These are phyloP conservation scores for Alexandromys oeconomus DNA, from an alignment of 2,797 vertebrate genomes.

Conservation along the genomic window DNA sequence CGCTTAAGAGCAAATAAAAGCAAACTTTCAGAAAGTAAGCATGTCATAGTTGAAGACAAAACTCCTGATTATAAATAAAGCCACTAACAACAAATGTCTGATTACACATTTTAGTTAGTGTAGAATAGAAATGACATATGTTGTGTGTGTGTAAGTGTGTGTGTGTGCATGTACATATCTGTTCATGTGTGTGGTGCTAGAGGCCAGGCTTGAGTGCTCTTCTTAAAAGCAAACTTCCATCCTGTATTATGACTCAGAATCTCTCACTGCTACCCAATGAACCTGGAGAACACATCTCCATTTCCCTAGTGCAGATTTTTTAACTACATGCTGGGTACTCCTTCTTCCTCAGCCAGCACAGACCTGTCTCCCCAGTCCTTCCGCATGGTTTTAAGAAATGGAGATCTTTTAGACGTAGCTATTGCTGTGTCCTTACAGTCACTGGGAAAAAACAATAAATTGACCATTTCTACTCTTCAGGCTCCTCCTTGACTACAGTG, in stretches of 20 bases:
- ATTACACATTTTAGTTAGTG: slow-evolving; percentile 1
- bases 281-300: not conserved
- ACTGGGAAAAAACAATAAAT: not conserved
- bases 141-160: not conserved
- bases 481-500: not conserved
- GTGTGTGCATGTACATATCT: not conserved
- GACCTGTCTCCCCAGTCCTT: not conserved
- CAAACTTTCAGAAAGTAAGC: slow-evolving; percentile 19
- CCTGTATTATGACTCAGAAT: not conserved
- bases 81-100: not conserved
- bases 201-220: not conserved
- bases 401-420: not conserved
- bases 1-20: slow-evolving; percentile 33
- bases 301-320: not conserved
- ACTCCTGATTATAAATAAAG: slow-evolving; percentile 6
- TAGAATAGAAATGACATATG: not conserved
- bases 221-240: not conserved
- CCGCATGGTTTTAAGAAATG: not conserved
- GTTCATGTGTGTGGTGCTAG: not conserved
- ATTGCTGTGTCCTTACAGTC: not conserved
- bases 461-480: not conserved
- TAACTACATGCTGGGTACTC: not conserved
- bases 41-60: slow-evolving; percentile 34
- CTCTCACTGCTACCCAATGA: not conserved
- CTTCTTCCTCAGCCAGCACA: not conserved